A percentile compares a stretch with the other conserved stretches of the same genome.
These are phyloP conservation scores for Pollenia griseotomentosa DNA, from an alignment of 2,888 invertebrate genomes.

Conservation along the genomic window DNA sequence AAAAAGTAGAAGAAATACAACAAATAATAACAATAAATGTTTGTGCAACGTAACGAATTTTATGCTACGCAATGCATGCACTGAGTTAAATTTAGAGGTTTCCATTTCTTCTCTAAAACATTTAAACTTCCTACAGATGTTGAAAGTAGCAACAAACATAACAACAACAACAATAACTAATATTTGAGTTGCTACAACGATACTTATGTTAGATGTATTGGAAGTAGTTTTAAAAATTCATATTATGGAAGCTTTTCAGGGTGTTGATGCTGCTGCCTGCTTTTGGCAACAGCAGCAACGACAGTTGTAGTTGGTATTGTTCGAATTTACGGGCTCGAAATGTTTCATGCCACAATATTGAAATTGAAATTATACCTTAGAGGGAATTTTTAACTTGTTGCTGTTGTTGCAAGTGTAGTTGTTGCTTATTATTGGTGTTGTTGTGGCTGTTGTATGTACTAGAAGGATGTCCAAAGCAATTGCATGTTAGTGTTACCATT, in stretches of 20 bases:
- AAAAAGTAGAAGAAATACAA: background rate
- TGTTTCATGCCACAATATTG: slow-evolving; percentile 76
- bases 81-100: slow-evolving; percentile 24
- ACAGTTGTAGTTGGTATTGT: slow-evolving; percentile 30
- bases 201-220: slow-evolving; percentile 35
- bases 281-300: slow-evolving; percentile 34
- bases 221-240: slow-evolving; percentile 29
- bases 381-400: slow-evolving; percentile 49
- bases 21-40: slow-evolving; percentile 56
- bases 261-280: slow-evolving; percentile 15
- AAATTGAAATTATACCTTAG: slow-evolving; percentile 81
- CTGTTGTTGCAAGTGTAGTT: background rate
- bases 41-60: slow-evolving; percentile 63
- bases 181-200: background rate
- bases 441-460: slow-evolving; percentile 10
- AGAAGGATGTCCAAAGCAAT: slow-evolving; percentile 1
- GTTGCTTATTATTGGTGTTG: slow-evolving; percentile 4
- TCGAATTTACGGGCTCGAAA: slow-evolving; percentile 42
- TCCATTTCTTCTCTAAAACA: background rate
- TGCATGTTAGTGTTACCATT: slow-evolving; percentile 44
- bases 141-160: slow-evolving; percentile 15
- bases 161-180: slow-evolving; percentile 25
- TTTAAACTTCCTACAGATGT: slow-evolving; percentile 6
- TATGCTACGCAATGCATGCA: slow-evolving; percentile 68
- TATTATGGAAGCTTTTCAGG: slow-evolving; percentile 23